These are phyloP conservation scores for Rhabdomys dilectus DNA, from an alignment of 2,113 vertebrate species.

Conservation along the genomic window DNA sequence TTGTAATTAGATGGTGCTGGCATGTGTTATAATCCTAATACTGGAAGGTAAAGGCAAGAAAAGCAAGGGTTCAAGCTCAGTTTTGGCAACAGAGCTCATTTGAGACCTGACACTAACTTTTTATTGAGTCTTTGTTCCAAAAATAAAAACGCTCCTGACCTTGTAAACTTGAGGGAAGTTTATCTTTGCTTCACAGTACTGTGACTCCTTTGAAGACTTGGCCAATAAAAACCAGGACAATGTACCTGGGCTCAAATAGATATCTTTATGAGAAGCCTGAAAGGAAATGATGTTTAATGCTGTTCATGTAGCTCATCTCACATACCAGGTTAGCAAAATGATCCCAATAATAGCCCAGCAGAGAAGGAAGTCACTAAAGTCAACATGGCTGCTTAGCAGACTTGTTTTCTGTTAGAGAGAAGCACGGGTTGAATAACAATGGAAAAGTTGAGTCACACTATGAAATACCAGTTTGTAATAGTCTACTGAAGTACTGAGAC, in stretches of 20 bases:
- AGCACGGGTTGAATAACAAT: not conserved
- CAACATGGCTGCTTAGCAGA: not conserved
- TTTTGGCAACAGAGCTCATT: not conserved
- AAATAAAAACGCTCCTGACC: not conserved
- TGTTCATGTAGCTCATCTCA: constrained; percentile 59
- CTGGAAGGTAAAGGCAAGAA: not conserved
- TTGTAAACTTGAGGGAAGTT: constrained; percentile 62
- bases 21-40: not conserved
- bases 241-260: constrained; percentile 70
- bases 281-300: constrained; percentile 57
- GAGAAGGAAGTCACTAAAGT: constrained; percentile 65
- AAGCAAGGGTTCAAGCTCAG: not conserved
- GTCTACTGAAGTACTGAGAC: not conserved
- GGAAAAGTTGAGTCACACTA: constrained; percentile 21
- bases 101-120: not conserved
- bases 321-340: not conserved
- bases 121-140: not conserved
- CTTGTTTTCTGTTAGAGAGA: not conserved
- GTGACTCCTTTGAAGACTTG: constrained; percentile 67
- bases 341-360: not conserved
- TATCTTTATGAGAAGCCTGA: constrained; percentile 71
- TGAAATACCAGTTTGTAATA: not conserved
- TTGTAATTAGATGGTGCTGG: not conserved
- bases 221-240: constrained; percentile 65
- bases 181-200: constrained; percentile 68